A percentile compares a stretch with the other conserved stretches of the same genome.
phyloP scores from a whole-genome alignment of 2,113 vertebrate genomes.

The Charina bottae region DNA sequence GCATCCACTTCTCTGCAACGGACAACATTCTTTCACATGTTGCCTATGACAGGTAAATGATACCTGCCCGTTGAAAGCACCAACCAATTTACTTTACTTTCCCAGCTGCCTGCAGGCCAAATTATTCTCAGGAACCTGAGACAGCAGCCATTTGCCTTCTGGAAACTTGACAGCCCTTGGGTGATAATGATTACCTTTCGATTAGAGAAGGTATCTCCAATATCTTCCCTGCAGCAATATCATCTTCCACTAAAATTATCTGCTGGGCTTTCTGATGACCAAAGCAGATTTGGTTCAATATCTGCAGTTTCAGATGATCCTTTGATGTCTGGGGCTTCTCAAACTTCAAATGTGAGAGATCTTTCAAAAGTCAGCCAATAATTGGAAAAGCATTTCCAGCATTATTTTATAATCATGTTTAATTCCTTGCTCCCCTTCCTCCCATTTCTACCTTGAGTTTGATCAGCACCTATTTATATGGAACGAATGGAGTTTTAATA shows the following conservation, averaged over 20 bases:
- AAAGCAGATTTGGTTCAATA: slow-evolving; percentile 31
- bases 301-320: slow-evolving; percentile 43
- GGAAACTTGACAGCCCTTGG: slow-evolving; percentile 63
- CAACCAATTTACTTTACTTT: slow-evolving; percentile 44
- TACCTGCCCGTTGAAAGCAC: slow-evolving; percentile 54
- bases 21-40: slow-evolving; percentile 51
- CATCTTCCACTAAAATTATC: slow-evolving; percentile 56
- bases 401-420: neutral
- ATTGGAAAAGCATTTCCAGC: neutral
- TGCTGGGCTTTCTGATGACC: slow-evolving; percentile 41
- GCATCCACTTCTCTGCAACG: slow-evolving; percentile 36
- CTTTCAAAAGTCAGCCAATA: slow-evolving; percentile 15
- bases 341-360: slow-evolving; percentile 22
- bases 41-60: slow-evolving; percentile 57
- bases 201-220: slow-evolving; percentile 36
- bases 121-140: slow-evolving; percentile 62
- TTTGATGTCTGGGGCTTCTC: slow-evolving; percentile 3
- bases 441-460: too few species aligned
- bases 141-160: slow-evolving; percentile 59
- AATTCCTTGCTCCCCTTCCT: neutral
- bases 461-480: neutral
- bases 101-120: slow-evolving; percentile 50
- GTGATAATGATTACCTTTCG: slow-evolving; percentile 58
- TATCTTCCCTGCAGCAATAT: slow-evolving; percentile 46
- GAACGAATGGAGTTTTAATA: too few species aligned